A percentile compares a stretch with the other conserved stretches of the same genome.
These are phyloP conservation scores for Ypsolopha scabrella DNA, from an alignment of 2,888 invertebrate genomes.

Conservation along the genomic window DNA sequence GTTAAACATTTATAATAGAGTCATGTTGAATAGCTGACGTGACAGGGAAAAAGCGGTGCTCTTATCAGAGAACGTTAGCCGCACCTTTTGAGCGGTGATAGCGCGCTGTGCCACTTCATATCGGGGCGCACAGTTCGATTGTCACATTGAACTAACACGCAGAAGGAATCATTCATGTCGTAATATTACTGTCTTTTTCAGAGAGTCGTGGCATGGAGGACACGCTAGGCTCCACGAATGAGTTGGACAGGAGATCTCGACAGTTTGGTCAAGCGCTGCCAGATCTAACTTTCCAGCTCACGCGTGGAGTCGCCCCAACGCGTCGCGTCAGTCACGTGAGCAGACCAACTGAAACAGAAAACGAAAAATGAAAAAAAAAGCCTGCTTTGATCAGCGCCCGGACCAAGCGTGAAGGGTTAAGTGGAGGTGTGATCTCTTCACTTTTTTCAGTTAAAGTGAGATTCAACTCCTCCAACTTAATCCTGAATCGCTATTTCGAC, in stretches of 20 bases:
- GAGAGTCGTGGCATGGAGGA: not conserved
- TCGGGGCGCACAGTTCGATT: constrained; percentile 35
- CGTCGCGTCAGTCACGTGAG: not conserved
- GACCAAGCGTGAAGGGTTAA: constrained; percentile 63
- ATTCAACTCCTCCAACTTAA: constrained; percentile 73
- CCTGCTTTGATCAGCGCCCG: no score
- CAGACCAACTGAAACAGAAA: constrained; percentile 5
- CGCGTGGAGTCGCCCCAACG: constrained; percentile 20
- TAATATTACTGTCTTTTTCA: constrained; percentile 6
- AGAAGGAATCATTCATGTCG: constrained; percentile 13
- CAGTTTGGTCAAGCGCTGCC: constrained; percentile 62
- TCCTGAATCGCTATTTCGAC: constrained; percentile 41
- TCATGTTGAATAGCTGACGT: constrained; percentile 46
- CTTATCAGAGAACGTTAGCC: constrained; percentile 64
- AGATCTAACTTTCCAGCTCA: constrained; percentile 73
- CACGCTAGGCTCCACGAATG: constrained; percentile 49
- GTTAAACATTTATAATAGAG: constrained; percentile 33
- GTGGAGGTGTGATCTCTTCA: constrained; percentile 73
- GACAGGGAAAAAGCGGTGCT: constrained; percentile 56
- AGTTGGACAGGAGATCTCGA: constrained; percentile 72
- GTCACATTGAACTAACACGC: constrained; percentile 43
- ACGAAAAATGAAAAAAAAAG: no score
- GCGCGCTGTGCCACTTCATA: constrained; percentile 40
- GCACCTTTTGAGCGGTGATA: constrained; percentile 63
- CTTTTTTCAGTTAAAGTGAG: constrained; percentile 69